Percentiles rank a stretch among this genome's conserved stretches.
Conservation (phyloP, 2,113 vertebrate genomes). For the Trichomycterus rosablanca region DNA sequence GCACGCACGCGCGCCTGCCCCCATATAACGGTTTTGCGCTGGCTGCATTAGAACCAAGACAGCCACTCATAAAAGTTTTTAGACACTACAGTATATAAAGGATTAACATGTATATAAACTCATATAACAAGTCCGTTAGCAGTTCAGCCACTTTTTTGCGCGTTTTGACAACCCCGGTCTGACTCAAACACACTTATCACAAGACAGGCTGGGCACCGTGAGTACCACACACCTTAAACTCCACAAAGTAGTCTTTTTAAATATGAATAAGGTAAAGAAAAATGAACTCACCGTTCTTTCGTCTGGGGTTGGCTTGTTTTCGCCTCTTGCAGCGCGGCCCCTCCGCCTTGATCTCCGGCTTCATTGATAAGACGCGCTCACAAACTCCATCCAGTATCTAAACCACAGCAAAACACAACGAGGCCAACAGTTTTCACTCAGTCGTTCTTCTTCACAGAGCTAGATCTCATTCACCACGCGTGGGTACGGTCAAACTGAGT, state of each 20-base stretch:
- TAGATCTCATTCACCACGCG: neutral
- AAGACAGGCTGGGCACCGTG: neutral
- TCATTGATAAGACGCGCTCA: slow-evolving; percentile 89
- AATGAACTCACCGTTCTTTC: slow-evolving; percentile 83
- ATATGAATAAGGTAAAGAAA: neutral
- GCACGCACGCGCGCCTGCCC: slow-evolving; percentile 9
- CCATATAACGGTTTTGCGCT: slow-evolving; percentile 44
- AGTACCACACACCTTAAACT: neutral
- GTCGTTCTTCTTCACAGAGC: neutral
- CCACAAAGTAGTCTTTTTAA: neutral
- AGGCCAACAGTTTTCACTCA: slow-evolving; percentile 14
- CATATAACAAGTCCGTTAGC: neutral
- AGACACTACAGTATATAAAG: too few species aligned
- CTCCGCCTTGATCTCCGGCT: slow-evolving; percentile 94
- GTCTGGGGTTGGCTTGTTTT: slow-evolving; percentile 94
- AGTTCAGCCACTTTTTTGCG: neutral
- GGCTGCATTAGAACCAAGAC: slow-evolving; percentile 24
- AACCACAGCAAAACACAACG: slow-evolving; percentile 22
- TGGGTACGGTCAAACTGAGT: neutral
- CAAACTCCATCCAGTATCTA: slow-evolving; percentile 63
- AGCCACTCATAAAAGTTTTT: slow-evolving; percentile 1
- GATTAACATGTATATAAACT: too few species aligned
- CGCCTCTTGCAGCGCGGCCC: slow-evolving; percentile 92
- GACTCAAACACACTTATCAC: neutral
- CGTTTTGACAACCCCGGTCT: neutral